These are phyloP conservation scores for Cylloceria caligata DNA, from an alignment of 2,888 invertebrate species.

Conservation along the genomic window DNA sequence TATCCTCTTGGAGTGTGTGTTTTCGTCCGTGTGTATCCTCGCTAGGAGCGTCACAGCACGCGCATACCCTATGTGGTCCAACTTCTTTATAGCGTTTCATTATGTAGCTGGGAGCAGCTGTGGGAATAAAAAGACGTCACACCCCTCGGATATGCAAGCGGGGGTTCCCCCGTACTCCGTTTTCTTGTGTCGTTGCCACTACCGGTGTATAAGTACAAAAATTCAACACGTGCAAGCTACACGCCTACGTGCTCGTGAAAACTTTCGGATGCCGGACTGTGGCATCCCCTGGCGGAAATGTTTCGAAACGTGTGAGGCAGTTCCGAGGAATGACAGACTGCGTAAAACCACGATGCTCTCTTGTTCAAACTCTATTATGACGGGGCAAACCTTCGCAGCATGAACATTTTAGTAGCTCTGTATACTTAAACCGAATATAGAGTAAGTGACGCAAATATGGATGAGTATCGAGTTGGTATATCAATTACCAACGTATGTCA, in stretches of 20 bases:
- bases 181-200: conserved; percentile 45
- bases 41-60: conserved; percentile 78
- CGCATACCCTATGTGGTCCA: conserved; percentile 78
- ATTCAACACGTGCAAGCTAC: background rate
- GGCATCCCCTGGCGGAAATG: conserved; percentile 48
- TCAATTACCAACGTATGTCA: too few species aligned
- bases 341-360: conserved; percentile 6
- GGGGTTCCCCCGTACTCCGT: conserved; percentile 54
- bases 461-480: too few species aligned
- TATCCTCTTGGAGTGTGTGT: conserved; percentile 42
- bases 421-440: too few species aligned
- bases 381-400: conserved; percentile 21
- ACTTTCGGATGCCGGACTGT: conserved; percentile 34
- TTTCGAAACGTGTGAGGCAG: conserved; percentile 7
- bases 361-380: conserved; percentile 10
- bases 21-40: conserved; percentile 70
- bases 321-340: conserved; percentile 3
- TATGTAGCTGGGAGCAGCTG: conserved; percentile 77
- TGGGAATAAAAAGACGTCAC: conserved; percentile 77
- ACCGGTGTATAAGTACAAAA: conserved; percentile 13
- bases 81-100: conserved; percentile 79
- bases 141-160: conserved; percentile 73
- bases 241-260: conserved; percentile 11
- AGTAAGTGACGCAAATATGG: background rate
- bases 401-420: conserved; percentile 3